Conservation (phyloP, 2,888 invertebrate genomes). For the Phasia obesa region DNA sequence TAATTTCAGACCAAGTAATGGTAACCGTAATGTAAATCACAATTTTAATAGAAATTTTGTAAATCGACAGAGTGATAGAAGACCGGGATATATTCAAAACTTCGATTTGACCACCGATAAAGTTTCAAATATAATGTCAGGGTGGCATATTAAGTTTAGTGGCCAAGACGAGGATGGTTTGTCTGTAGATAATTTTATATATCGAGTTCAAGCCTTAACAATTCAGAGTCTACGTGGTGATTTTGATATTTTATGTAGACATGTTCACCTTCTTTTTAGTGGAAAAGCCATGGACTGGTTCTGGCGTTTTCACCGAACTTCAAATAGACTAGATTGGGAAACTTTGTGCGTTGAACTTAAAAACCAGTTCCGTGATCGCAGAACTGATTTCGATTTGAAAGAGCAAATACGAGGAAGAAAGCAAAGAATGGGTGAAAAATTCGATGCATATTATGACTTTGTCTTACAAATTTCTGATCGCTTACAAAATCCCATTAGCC, state of each 20-base stretch:
- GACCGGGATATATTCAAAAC: not conserved
- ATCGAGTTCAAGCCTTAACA: conserved; percentile 6
- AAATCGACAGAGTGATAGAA: not conserved
- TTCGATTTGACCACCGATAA: conserved; percentile 26
- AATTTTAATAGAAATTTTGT: not conserved
- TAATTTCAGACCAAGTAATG: too few relatives aligned
- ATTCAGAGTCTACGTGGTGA: too few relatives aligned
- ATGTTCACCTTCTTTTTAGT: conserved; percentile 7
- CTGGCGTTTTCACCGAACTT: conserved; percentile 27
- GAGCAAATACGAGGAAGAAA: conserved; percentile 27
- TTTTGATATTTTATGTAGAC: too few relatives aligned
- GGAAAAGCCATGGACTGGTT: conserved; percentile 36
- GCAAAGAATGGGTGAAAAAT: conserved; percentile 2
- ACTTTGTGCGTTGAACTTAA: conserved; percentile 1
- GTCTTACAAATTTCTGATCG: conserved; percentile 34
- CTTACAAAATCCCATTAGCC: conserved; percentile 21
- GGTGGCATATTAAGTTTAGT: conserved; percentile 33
- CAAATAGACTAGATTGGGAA: conserved; percentile 29
- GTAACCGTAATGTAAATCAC: not conserved
- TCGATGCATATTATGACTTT: conserved; percentile 26
- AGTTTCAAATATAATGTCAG: conserved; percentile 23
- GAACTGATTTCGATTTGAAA: conserved; percentile 25
- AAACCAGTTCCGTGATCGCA: too few relatives aligned
- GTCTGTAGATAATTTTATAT: conserved; percentile 38
- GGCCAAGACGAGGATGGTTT: conserved; percentile 11